Conservation (phyloP, 1,140 invertebrate species). For the Drosophila repletoides region DNA sequence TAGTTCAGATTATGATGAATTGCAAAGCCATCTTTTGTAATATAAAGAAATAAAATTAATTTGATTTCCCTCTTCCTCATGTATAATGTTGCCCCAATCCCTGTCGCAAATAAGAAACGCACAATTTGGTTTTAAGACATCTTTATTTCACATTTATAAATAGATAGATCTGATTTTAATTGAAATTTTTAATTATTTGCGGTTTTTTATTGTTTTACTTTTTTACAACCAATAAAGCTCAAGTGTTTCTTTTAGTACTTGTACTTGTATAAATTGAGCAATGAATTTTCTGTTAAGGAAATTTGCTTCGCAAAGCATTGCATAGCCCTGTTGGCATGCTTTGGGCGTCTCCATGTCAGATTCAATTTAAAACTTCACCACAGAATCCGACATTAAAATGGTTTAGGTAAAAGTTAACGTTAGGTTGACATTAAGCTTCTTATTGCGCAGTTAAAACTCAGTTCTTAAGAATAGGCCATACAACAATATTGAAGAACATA, state of each 20-base stretch:
- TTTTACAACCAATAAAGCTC: slow-evolving; percentile 70
- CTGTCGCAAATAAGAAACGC: no score
- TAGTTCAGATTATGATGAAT: no score
- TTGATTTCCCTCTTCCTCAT: no score
- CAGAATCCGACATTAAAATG: not conserved
- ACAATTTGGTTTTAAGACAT: slow-evolving; percentile 43
- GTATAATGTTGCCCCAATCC: no score
- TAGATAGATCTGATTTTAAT: slow-evolving; percentile 49
- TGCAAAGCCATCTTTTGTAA: no score
- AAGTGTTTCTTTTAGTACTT: slow-evolving; percentile 44
- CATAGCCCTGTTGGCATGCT: not conserved
- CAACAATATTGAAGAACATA: slow-evolving; percentile 35
- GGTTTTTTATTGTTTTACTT: slow-evolving; percentile 24
- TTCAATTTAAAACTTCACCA: not conserved
- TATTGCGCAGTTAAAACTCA: slow-evolving; percentile 15
- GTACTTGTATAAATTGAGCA: slow-evolving; percentile 51
- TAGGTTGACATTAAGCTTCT: slow-evolving; percentile 6
- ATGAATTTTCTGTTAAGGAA: not conserved
- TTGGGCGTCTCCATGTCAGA: not conserved
- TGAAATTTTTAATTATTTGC: slow-evolving; percentile 48
- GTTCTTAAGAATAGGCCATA: slow-evolving; percentile 26
- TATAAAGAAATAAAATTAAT: no score
- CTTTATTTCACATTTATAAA: slow-evolving; percentile 78
- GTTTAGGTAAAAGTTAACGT: not conserved
- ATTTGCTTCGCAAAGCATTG: not conserved